A percentile compares a stretch with the other conserved stretches of the same genome.
These are phyloP conservation scores for Paralvinella palmiformis DNA, from an alignment of 1,140 invertebrate species.

Conservation along the genomic window DNA sequence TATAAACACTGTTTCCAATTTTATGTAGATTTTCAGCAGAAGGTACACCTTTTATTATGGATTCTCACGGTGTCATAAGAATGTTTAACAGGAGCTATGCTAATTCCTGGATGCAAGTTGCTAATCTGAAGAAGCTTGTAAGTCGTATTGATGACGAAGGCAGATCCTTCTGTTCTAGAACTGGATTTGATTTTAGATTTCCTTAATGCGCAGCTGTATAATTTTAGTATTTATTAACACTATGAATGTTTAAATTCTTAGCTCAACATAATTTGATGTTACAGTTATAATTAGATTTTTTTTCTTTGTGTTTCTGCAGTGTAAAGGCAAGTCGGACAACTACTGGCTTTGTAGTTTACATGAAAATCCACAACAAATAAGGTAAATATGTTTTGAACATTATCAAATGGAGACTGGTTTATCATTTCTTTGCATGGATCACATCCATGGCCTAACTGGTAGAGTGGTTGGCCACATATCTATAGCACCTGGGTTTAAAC, in stretches of 20 bases:
- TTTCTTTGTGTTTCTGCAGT: conserved; percentile 48
- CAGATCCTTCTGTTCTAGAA: not conserved
- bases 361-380: conserved; percentile 68
- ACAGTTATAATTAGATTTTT: conserved; percentile 7
- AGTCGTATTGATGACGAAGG: conserved; percentile 26
- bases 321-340: conserved; percentile 68
- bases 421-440: not conserved
- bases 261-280: not conserved
- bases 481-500: no score
- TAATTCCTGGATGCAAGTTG: conserved; percentile 70
- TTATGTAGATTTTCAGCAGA: conserved; percentile 61
- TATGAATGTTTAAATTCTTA: not conserved
- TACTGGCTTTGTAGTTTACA: conserved; percentile 73
- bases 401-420: not conserved
- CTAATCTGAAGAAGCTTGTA: conserved; percentile 64
- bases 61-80: conserved; percentile 61
- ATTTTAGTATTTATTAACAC: not conserved
- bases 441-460: no score
- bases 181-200: not conserved
- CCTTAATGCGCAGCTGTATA: not conserved
- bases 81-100: conserved; percentile 63
- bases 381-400: conserved; percentile 32
- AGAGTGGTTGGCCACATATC: no score
- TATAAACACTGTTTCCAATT: no score
- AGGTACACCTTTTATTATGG: conserved; percentile 55